Evolutionary conservation across 1,140 invertebrate species (phyloP), one percentile per base, ranked within the genome.

Genomic region (Aradophagus sp.): DNA sequence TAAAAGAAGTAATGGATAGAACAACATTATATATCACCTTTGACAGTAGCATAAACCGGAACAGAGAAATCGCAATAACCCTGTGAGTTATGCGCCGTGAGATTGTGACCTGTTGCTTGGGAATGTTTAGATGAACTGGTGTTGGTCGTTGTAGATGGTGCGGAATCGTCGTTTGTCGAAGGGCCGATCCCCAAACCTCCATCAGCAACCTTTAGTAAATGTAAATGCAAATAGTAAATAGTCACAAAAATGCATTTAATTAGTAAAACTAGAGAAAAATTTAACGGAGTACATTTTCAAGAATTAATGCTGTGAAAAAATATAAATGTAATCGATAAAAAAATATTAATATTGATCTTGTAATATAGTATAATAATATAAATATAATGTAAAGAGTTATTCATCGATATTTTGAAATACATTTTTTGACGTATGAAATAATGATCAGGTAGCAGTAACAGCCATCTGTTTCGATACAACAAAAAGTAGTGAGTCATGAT

Each of bases 31-130:
- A n/a, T n/a, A n/a, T n/a, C n/a, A 55, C 50, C 50, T 89, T 98
- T 97, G 11, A 98, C 94, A 19, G 95, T 97, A 13, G 96, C 95
- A 84, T 97, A 98, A 10, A 98, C 96, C 29, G 96, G 96, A 44
- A 97, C 94, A 32, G 92, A 93, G 75, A 94, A 93, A 84, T 93
- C 92, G 84, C 92, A 93, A 80, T 94, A 95, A 62, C 92, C 93
- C 72, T 84, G 82, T 14, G 82, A 81, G 66, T 82, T 83, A 45
- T 84, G 84, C 10, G 82, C 82, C 1, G 83, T 83, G 29, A 84
- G 74, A 65, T 83, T 85, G 42, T 83, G 83, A 23, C 84, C 82
- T 17, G 83, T 79, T 31, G 78, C 75, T 50, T 85, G 82, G 44
- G 83, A 84, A 77, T 85, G 81, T 70, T 85, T 85, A n/a, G 84